Percentiles rank a stretch among this genome's conserved stretches.
Evolutionary conservation across 2,888 invertebrate genomes (phyloP).

Genomic region (Eupeodes luniger): DNA sequence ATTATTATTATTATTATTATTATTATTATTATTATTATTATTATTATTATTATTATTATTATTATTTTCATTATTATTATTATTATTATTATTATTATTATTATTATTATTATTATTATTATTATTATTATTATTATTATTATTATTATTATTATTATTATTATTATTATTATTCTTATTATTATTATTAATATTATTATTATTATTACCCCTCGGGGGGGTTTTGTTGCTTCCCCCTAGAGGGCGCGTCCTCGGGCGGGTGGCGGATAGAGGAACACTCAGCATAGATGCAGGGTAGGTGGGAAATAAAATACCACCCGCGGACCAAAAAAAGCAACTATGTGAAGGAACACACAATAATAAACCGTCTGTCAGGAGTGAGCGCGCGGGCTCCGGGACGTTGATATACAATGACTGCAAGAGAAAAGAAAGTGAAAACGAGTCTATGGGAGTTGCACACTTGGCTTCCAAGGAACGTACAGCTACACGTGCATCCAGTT

Average conservation of each 20-base stretch:
- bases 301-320: too few species aligned
- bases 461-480: too few species aligned
- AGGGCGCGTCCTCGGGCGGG: neutral
- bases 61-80: neutral
- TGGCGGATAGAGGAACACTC: neutral
- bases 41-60: constrained; percentile 5
- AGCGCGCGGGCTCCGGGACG: too few species aligned
- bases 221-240: neutral
- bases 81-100: constrained; percentile 5
- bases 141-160: constrained; percentile 5
- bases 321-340: too few species aligned
- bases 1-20: constrained; percentile 5
- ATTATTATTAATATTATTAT: constrained; percentile 1
- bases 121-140: constrained; percentile 5
- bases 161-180: neutral
- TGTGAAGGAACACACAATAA: too few species aligned
- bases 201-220: neutral
- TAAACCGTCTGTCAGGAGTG: too few species aligned
- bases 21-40: constrained; percentile 5
- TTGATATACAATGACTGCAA: too few species aligned
- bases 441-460: too few species aligned
- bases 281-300: neutral
- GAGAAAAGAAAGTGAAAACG: too few species aligned
- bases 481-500: too few species aligned
- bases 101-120: constrained; percentile 5